phyloP scores from a whole-genome alignment of 2,113 vertebrate species.

The Esox niger region DNA sequence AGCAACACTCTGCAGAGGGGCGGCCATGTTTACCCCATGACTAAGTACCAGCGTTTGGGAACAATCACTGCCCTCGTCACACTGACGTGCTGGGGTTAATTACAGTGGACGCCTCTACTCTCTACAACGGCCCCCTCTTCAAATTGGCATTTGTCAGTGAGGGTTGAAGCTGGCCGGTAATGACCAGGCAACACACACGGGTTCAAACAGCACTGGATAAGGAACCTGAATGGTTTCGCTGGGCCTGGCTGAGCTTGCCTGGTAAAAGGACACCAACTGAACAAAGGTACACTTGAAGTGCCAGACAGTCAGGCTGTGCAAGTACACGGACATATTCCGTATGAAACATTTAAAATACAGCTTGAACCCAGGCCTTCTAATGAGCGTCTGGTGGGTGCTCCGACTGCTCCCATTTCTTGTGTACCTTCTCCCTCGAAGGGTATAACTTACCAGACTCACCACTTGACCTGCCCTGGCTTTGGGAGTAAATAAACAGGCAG shows the following conservation, averaged over 20 bases:
- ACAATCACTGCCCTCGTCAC: slow-evolving; percentile 29
- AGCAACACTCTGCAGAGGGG: no score
- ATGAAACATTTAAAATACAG: no score
- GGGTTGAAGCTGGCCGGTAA: slow-evolving; percentile 6
- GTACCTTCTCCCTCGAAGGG: slow-evolving; percentile 35
- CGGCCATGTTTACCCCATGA: slow-evolving; percentile 17
- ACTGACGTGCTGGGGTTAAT: slow-evolving; percentile 40
- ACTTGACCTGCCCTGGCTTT: slow-evolving; percentile 25
- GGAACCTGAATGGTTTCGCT: no score
- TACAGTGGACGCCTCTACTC: slow-evolving; percentile 21
- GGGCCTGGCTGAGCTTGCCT: not conserved
- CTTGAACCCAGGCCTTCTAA: no score
- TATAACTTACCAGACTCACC: slow-evolving; percentile 43
- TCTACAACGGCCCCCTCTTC: slow-evolving; percentile 4
- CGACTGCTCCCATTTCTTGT: slow-evolving; percentile 14
- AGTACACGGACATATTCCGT: not conserved
- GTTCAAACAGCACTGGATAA: no score
- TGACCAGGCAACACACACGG: no score
- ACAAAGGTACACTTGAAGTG: no score
- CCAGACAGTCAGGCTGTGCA: not conserved
- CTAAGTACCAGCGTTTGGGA: slow-evolving; percentile 38
- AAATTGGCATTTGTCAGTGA: slow-evolving; percentile 34
- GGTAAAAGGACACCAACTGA: not conserved
- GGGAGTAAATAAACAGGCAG: slow-evolving; percentile 49
- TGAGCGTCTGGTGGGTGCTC: not conserved